Evolutionary conservation across 2,113 vertebrate genomes (phyloP).

Genomic region (Microcebus griseorufus): DNA sequence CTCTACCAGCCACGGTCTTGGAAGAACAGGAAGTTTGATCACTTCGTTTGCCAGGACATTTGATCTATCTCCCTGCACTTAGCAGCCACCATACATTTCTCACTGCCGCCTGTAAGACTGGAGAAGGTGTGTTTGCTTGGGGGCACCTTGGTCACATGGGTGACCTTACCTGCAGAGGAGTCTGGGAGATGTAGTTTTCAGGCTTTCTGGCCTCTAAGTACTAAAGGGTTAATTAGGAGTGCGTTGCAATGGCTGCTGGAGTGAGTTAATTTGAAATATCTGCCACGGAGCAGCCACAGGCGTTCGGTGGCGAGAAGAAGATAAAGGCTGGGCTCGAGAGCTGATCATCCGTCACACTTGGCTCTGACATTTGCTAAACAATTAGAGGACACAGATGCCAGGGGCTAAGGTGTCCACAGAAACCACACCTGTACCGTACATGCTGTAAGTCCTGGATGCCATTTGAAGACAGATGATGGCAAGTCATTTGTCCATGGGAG

Average conservation of each 20-base stretch:
- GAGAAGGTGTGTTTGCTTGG: not conserved
- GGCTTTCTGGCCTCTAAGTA: not conserved
- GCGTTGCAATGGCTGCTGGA: not conserved
- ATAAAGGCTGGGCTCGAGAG: not conserved
- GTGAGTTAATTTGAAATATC: not conserved
- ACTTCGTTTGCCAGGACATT: not conserved
- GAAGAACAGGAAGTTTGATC: not conserved
- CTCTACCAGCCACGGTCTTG: not conserved
- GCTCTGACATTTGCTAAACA: not conserved
- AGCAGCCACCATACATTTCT: not conserved
- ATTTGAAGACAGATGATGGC: not conserved
- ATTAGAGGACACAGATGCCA: not conserved
- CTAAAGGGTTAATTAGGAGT: not conserved
- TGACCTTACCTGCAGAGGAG: not conserved
- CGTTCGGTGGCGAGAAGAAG: not conserved
- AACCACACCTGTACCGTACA: not conserved
- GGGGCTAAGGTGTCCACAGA: not conserved
- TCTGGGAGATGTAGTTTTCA: constrained; percentile 36
- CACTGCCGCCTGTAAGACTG: not conserved
- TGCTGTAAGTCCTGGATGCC: not conserved
- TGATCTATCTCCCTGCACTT: not conserved
- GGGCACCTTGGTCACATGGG: not conserved
- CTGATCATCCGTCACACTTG: not conserved
- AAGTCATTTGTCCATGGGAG: fast-evolving
- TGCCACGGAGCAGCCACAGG: not conserved